Conservation (phyloP, 1,140 invertebrate species). For the Bombus consobrinus region DNA sequence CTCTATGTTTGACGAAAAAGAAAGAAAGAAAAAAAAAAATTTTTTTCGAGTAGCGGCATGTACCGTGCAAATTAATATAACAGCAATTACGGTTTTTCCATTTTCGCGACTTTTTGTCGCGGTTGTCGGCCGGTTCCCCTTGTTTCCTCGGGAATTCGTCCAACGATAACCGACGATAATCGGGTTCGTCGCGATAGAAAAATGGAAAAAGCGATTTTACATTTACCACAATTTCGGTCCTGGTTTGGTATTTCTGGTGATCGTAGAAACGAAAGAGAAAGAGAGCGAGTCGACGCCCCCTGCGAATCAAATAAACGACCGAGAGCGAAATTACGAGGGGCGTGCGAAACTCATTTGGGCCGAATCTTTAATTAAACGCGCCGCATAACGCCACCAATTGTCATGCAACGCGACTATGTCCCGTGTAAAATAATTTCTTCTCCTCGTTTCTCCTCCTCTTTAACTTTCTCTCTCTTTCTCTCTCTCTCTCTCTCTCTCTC, state of each 20-base stretch:
- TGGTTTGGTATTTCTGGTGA: not conserved
- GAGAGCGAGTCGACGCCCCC: conserved; percentile 25
- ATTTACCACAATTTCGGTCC: not conserved
- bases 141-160: not conserved
- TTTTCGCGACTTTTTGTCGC: conserved; percentile 12
- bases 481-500: too few species aligned
- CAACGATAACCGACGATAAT: conserved; percentile 8
- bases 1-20: not conserved
- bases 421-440: conserved; percentile 28
- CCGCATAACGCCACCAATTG: conserved; percentile 47
- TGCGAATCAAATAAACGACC: conserved; percentile 43
- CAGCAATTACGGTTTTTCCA: conserved; percentile 41
- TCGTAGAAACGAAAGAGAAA: not conserved
- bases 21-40: not conserved
- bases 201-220: not conserved
- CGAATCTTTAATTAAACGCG: conserved; percentile 71
- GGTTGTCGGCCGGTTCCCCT: not conserved
- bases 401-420: conserved; percentile 5
- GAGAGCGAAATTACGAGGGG: conserved; percentile 61
- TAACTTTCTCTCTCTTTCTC: not conserved
- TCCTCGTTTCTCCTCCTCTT: not conserved
- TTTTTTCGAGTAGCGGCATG: not conserved
- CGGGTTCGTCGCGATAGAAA: conserved; percentile 4
- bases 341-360: conserved; percentile 68
- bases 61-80: conserved; percentile 39